Percentiles rank a stretch among this genome's conserved stretches.
Conservation (phyloP, 2,797 vertebrate species). For the Choloepus didactylus region DNA sequence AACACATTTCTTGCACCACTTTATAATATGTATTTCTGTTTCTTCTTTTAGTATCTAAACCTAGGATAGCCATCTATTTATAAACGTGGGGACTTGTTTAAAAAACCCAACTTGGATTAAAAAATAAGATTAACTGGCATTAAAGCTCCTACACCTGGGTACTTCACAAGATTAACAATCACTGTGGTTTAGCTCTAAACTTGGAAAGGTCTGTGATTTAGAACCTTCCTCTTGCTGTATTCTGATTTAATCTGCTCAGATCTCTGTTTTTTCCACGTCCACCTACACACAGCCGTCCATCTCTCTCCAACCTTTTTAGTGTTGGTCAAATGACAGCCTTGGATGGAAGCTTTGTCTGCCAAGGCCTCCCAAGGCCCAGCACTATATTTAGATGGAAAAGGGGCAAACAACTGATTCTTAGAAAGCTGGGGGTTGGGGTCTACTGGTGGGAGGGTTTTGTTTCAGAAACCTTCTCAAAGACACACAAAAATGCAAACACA, state of each 20-base stretch:
- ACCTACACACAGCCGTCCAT: conserved; percentile 90
- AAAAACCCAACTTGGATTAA: conserved; percentile 35
- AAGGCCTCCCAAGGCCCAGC: conserved; percentile 85
- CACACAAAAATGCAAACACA: conserved; percentile 66
- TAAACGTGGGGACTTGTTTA: conserved; percentile 17
- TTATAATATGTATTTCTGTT: neutral
- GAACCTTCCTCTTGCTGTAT: conserved; percentile 63
- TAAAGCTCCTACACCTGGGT: neutral
- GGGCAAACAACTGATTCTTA: conserved; percentile 80
- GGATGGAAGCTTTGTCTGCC: conserved; percentile 86
- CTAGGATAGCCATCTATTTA: conserved; percentile 55
- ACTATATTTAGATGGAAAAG: conserved; percentile 80
- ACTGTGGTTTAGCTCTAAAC: neutral
- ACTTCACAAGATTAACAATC: conserved; percentile 3
- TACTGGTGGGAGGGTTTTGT: conserved; percentile 57
- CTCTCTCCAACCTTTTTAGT: conserved; percentile 87
- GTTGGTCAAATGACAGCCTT: conserved; percentile 89
- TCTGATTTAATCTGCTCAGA: conserved; percentile 83
- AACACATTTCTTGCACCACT: neutral
- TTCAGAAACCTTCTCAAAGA: conserved; percentile 82
- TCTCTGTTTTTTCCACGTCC: conserved; percentile 85
- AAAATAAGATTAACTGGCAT: conserved; percentile 20
- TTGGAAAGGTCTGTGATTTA: conserved; percentile 72
- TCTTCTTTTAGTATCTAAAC: neutral
- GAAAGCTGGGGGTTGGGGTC: conserved; percentile 49